A percentile compares a stretch with the other conserved stretches of the same genome.
These are phyloP conservation scores for Zaprionus vittiger DNA, from an alignment of 1,140 invertebrate species.

Conservation along the genomic window DNA sequence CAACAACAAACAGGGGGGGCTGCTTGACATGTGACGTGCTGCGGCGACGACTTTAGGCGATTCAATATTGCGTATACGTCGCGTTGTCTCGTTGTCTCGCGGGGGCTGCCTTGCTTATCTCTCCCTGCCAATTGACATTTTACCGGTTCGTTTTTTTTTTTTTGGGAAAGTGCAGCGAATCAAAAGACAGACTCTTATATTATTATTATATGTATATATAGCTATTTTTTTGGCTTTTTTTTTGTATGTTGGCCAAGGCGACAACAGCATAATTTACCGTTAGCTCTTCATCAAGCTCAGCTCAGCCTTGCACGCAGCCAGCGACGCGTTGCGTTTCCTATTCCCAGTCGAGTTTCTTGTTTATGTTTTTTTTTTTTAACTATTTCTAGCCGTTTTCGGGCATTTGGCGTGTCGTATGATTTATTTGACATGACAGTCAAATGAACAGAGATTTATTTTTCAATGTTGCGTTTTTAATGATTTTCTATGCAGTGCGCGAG, in stretches of 20 bases:
- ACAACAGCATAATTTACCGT: constrained; percentile 78
- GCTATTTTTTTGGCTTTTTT: constrained; percentile 25
- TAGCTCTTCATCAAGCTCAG: constrained; percentile 66
- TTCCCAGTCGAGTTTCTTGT: constrained; percentile 34
- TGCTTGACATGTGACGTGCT: constrained; percentile 57
- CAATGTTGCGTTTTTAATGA: constrained; percentile 74
- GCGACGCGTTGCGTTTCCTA: constrained; percentile 3
- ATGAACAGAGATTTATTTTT: constrained; percentile 76
- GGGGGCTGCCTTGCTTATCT: constrained; percentile 41
- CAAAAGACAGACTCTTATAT: constrained; percentile 27
- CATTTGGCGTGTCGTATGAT: constrained; percentile 74
- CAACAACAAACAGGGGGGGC: constrained; percentile 13
- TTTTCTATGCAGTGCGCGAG: constrained; percentile 38
- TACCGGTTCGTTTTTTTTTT: constrained; percentile 58
- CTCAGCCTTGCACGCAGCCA: constrained; percentile 33
- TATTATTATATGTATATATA: constrained; percentile 11
- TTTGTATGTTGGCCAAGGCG: constrained; percentile 8
- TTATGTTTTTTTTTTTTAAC: not conserved
- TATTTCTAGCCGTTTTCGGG: constrained; percentile 31
- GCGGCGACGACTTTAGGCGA: constrained; percentile 20
- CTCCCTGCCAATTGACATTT: constrained; percentile 53
- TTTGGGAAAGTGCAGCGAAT: constrained; percentile 71
- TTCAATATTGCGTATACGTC: constrained; percentile 69
- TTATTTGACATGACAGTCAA: constrained; percentile 79
- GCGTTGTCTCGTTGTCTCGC: not conserved